phyloP scores from a whole-genome alignment of 2,888 invertebrate genomes.

The Choristoneura rosaceana region DNA sequence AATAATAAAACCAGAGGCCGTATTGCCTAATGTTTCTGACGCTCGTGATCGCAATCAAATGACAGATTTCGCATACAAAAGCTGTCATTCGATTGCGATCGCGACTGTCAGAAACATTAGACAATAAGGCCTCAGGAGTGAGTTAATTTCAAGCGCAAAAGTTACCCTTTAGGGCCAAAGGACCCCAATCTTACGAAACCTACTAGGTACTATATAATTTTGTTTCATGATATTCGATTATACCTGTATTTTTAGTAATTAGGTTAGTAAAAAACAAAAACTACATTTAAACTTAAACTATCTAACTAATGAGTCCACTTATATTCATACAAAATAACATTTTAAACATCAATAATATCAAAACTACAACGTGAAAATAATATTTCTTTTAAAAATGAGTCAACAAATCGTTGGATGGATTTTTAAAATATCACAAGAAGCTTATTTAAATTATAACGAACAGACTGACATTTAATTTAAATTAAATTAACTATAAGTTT shows the following conservation, averaged over 20 bases:
- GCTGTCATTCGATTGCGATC: too few species aligned
- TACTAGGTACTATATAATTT: too few species aligned
- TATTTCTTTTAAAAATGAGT: conserved; percentile 46
- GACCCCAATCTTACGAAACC: too few species aligned
- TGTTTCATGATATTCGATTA: too few species aligned
- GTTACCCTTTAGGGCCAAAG: too few species aligned
- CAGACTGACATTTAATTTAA: not conserved
- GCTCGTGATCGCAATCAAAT: too few species aligned
- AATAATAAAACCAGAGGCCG: too few species aligned
- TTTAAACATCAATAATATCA: conserved; percentile 39
- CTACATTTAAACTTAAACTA: not conserved
- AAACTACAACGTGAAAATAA: conserved; percentile 39
- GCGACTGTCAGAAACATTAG: too few species aligned
- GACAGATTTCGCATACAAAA: too few species aligned
- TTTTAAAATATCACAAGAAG: conserved; percentile 61
- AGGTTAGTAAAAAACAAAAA: not conserved
- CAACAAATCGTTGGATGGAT: conserved; percentile 64
- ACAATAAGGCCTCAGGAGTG: too few species aligned
- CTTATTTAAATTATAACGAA: conserved; percentile 22
- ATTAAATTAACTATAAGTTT: not conserved
- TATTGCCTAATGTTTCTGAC: too few species aligned
- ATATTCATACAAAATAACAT: conserved; percentile 27
- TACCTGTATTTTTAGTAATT: not conserved
- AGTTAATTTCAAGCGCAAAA: too few species aligned
- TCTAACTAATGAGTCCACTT: conserved; percentile 6